phyloP scores from a whole-genome alignment of 2,888 invertebrate species.

The Leucozona laternaria region DNA sequence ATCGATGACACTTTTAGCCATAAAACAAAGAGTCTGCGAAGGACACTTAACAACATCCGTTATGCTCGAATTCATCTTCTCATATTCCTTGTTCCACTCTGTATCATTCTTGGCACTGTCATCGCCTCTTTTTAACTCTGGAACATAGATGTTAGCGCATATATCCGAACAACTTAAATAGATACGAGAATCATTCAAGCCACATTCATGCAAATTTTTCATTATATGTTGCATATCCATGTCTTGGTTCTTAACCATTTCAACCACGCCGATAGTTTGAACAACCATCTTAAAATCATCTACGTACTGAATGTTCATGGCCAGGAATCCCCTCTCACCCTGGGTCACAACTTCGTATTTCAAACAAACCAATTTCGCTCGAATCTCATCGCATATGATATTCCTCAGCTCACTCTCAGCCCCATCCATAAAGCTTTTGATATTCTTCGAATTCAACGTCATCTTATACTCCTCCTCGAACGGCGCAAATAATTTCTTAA shows the following conservation, averaged over 20 bases:
- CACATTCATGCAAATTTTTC: constrained; percentile 44
- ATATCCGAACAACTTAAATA: constrained; percentile 56
- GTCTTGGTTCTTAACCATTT: constrained; percentile 31
- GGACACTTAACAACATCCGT: constrained; percentile 3
- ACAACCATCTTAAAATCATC: constrained; percentile 42
- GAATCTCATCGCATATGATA: constrained; percentile 35
- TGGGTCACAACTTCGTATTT: constrained; percentile 46
- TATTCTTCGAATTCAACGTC: constrained; percentile 57
- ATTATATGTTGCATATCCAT: constrained; percentile 39
- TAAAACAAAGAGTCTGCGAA: constrained; percentile 24
- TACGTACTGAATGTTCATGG: constrained; percentile 36
- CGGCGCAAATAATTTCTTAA: constrained; percentile 57
- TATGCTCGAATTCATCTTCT: constrained; percentile 19
- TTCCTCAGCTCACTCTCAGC: constrained; percentile 37
- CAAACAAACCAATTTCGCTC: constrained; percentile 42
- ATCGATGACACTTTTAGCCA: constrained; percentile 3
- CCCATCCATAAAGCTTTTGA: constrained; percentile 35
- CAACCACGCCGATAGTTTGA: constrained; percentile 56
- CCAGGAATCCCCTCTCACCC: constrained; percentile 22
- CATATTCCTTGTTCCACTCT: constrained; percentile 24
- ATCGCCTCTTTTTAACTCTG: constrained; percentile 15
- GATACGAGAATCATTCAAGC: constrained; percentile 45
- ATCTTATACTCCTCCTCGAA: constrained; percentile 62
- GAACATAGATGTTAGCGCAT: constrained; percentile 36
- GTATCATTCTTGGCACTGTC: constrained; percentile 17